Base-by-base conservation (phyloP, 2,888 invertebrate genomes). In the Pseudococcus longispinus region DNA sequence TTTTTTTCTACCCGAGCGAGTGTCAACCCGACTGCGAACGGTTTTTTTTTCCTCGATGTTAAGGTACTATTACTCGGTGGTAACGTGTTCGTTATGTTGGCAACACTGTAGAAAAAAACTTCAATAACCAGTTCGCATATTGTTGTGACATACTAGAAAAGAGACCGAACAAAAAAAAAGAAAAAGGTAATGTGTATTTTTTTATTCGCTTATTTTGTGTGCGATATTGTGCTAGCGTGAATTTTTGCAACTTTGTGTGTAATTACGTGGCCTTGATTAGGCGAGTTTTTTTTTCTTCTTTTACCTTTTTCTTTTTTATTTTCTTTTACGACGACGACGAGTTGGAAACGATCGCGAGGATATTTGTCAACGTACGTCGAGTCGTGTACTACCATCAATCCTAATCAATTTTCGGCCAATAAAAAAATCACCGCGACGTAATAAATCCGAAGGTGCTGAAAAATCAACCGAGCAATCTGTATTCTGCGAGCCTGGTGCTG, bases 61-160 rank as follows among this genome's bases (percentile, higher is more conserved):
- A 83, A 83, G 29, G 44, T 51, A 20, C 20, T 51, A 15, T 82
- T 82, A 32, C n/a, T 77, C 42, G 82, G 23, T 44, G 18, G 42
- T 13, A 46, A 44, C 44, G 51, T 44, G 83, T 44, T 83, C 23
- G 37, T 55, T 23, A 51, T 51, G 83, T 51, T 83, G 83, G 83
- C 32, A 83, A 83, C 83, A 83, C 83, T 83, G 83, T 51, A 29
- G 55, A 23, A 32, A 51, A 80, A 80, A 37, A 42, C 42, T 32
- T 18, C 18, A 15, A 26, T 83, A 83, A 83, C 83, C 51, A 55
- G 51, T 83, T 83, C 44, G 44, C 46, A 13, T 32, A 18, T 32
- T 60, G 5, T 60, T 20, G 60, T 23, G 60, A 60, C 23, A 60
- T 23, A 60, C n/a, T 13, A 9, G 37, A 20, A 80, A 44, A 80